Evolutionary conservation across 2,888 invertebrate species (phyloP), one percentile per base, ranked within the genome.

Genomic region (Cepaea hortensis): DNA sequence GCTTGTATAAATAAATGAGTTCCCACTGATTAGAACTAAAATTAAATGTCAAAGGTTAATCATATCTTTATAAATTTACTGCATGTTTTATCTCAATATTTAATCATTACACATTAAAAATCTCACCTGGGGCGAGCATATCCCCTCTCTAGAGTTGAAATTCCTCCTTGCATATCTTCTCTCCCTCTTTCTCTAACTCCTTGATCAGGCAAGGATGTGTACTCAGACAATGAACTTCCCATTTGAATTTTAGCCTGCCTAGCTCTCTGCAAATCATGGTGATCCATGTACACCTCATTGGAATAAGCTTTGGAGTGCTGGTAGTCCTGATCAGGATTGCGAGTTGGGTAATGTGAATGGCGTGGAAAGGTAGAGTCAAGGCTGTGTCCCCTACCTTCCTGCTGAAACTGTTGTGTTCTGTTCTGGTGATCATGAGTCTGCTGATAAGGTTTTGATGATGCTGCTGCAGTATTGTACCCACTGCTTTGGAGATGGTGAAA

Each of bases 251-350:
- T 68, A 65, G 18, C 50, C 68, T 76, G 80, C 61, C 83, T 79
- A 3, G 81, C 83, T 82, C 89, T 87, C 87, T 91, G 90, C 79
- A 92, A 80, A 15, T 93, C 93, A 20, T 89, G 87, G 79, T 91
- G 91, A 83, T 93, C 93, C 93, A 93, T 93, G 88, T 94, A 93
- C 77, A 92, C 91, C 86, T 92, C 91, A 90, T 94, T 93, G 84
- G 90, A 90, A 88, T 91, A 93, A 23, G 93, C 90, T 80, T 87
- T 84, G 13, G 85, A 77, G 65, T 80, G 68, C 7, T n/a, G 72
- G 48, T 79, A 70, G 23, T 50, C 83, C 9, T 50, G 23, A 5
- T 83, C 77, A 15, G 20, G 9, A 20, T 20, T 35, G 7, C 7
- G n/a, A 23, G 77, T 55, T 6, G 83, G 87, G 62, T 79, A 46